Conservation (phyloP, 2,888 invertebrate genomes). For the Creontiades dilutus region DNA sequence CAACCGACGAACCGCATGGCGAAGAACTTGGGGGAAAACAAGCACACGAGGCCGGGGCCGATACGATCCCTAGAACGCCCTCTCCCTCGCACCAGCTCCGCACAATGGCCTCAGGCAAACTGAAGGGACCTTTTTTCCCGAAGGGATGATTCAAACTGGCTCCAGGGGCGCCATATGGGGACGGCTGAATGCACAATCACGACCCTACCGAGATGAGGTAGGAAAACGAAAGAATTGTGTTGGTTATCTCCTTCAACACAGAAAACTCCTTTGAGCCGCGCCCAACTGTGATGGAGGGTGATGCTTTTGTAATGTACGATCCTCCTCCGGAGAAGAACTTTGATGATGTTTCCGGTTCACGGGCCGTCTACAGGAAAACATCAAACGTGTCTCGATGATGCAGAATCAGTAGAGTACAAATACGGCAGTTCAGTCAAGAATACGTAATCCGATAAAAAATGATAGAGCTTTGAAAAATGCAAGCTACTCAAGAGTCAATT, state of each 20-base stretch:
- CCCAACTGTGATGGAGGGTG: conserved; percentile 13
- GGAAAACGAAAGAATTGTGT: conserved; percentile 57
- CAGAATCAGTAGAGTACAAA: neutral
- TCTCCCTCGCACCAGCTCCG: neutral
- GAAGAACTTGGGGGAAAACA: neutral
- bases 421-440: neutral
- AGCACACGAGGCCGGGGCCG: neutral
- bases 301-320: neutral
- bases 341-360: neutral
- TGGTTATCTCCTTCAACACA: conserved; percentile 33
- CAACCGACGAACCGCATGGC: conserved; percentile 44
- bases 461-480: neutral
- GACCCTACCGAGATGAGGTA: conserved; percentile 52
- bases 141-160: conserved; percentile 53
- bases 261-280: conserved; percentile 21
- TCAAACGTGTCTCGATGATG: neutral
- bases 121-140: conserved; percentile 21
- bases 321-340: neutral
- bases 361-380: neutral
- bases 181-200: conserved; percentile 57
- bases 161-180: conserved; percentile 50
- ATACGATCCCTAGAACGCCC: neutral
- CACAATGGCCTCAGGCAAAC: conserved; percentile 43
- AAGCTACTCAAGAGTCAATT: no score
- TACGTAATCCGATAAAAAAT: neutral